Evolutionary conservation across 1,140 invertebrate species (phyloP), one percentile per base, ranked within the genome.

Genomic region (Zaprionus camerounensis): DNA sequence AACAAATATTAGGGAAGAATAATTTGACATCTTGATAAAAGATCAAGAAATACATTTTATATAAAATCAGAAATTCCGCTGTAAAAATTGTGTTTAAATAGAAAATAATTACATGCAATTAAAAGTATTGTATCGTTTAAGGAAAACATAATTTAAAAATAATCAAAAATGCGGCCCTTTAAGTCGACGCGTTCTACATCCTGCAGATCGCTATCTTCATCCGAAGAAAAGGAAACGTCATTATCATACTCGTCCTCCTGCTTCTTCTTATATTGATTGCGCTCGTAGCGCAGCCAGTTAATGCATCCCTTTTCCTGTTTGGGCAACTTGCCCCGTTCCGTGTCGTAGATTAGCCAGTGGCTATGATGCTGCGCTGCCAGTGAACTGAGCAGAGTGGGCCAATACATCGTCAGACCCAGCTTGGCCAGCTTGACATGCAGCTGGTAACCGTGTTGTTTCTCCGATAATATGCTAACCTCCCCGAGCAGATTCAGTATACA

Each of bases 351-450:
- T 24, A 88, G 3, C 84, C 84, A 88, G 9, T 28, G 75, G n/a
- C 17, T 26, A 56, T 71, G 20, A 15, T 81, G 67, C 53, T 88
- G 78, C 1, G 44, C 46, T 15, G 56, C 28, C 1, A 71, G 46
- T 0, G 81, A 80, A 6, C 36, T 59, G 0, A 80, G 59, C 36
- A 88, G 26, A 0, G 36, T 74, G 26, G 84, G 81, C 85, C 84
- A 88, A 11, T 55, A 51, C 1, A 12, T 2, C 4, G 24, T 34
- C 7, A 34, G 22, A 11, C 31, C 31, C n/a, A 31, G 15, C 28
- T 88, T 88, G 31, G 78, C 69, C 49, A 88, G 38, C 51, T 82
- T 88, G 0, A 88, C 64, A 6, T 72, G 76, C 1, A 88, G 31
- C 1, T 56, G 55, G 17, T 61, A 88, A 0, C 81, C 84, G 9